These are phyloP conservation scores for Onthophagus sagittarius DNA, from an alignment of 2,888 invertebrate species.

Conservation along the genomic window DNA sequence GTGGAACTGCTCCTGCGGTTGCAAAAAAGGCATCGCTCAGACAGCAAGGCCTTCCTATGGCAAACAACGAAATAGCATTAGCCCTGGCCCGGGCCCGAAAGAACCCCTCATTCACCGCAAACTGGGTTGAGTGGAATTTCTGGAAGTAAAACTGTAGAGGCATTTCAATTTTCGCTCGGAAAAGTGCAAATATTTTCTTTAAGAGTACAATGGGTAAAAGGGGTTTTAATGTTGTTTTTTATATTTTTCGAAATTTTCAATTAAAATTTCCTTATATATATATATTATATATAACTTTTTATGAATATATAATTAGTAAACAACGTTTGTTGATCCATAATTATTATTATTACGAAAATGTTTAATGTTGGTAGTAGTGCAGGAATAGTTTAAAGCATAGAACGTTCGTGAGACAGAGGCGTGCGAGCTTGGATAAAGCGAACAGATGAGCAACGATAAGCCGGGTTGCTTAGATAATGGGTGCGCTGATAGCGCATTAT, in stretches of 20 bases:
- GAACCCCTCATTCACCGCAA: background rate
- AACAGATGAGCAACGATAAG: background rate
- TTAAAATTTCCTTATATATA: no score
- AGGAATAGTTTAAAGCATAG: background rate
- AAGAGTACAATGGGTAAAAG: no score
- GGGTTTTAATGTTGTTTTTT: no score
- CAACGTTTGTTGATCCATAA: no score
- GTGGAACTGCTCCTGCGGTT: background rate
- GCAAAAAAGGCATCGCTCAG: background rate
- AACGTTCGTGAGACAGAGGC: background rate
- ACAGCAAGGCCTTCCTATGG: constrained; percentile 4
- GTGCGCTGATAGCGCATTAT: background rate
- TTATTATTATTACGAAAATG: no score
- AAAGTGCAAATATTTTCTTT: background rate
- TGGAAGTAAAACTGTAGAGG: background rate
- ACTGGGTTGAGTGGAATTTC: background rate
- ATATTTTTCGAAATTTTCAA: no score
- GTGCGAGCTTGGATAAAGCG: background rate
- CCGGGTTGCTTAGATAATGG: background rate
- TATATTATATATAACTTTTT: no score
- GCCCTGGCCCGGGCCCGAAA: background rate
- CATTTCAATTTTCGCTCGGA: background rate
- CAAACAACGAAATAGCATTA: constrained; percentile 11
- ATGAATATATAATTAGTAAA: no score
- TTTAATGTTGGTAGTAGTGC: background rate